Base-by-base conservation (phyloP, 2,888 invertebrate genomes). In the Protodeltote pygarga region DNA sequence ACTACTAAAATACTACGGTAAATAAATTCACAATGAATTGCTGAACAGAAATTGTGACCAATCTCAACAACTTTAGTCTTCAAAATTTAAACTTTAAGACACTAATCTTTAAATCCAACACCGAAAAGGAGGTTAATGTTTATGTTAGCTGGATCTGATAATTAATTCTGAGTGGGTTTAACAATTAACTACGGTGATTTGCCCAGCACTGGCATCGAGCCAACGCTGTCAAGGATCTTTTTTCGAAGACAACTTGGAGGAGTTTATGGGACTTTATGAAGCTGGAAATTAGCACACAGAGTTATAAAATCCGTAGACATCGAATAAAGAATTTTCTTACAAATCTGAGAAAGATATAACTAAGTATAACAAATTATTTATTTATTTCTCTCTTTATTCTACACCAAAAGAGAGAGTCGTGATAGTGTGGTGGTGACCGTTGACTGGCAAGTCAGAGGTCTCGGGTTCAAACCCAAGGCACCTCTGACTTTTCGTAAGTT, bases 31-130 rank as follows among this genome's bases (percentile, higher is more conserved):
- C n/a, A 13, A 14, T 2, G 4, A 27, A 27, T 5, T 6, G 8
- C 5, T 14, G 3, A 3, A 1, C 5, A 25, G 25, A 25, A 13
- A 27, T 8, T 19, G 19, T 5, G 19, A 6, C 19, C 4, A 6
- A 5, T 6, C 4, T 5, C 6, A 5, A 6, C 5, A 13, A 25
- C 13, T 13, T 8, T 2, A 6, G 6, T 14, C 13, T 13, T 14
- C 27, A 32, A 42, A 46, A 4, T 8, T 20, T 14, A 32, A 16
- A 54, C 40, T 19, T 62, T 62, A 21, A 21, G 14, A 15, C 25
- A 39, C 47, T 40, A 47, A 62, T 48, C 63, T 57, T 37, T 29
- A 57, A 63, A 57, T 62, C 48, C 57, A 57, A 62, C 57, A 57
- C 29, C 32, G 15, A 10, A 17, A 63, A 57, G 11, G 40, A 47